Percentiles rank a stretch among this genome's conserved stretches.
Evolutionary conservation across 2,113 vertebrate species (phyloP).

Genomic region (Scortum barcoo): DNA sequence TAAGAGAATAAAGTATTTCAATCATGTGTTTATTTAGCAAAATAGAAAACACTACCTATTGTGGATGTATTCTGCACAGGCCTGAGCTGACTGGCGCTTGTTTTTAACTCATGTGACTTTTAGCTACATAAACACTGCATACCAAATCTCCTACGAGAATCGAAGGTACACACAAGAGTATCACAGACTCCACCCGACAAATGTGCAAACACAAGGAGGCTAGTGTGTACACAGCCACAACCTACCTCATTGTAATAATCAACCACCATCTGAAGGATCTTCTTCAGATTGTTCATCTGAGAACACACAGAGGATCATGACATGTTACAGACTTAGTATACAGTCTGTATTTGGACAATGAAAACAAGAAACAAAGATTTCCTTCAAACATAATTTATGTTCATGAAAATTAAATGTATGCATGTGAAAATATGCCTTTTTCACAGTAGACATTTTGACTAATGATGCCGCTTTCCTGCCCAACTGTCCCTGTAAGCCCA

Average conservation of each 20-base stretch:
- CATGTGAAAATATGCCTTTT: conserved; percentile 12
- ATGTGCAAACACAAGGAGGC: neutral
- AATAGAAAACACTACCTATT: neutral
- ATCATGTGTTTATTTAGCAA: neutral
- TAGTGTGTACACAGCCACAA: neutral
- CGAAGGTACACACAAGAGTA: neutral
- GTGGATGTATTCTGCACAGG: neutral
- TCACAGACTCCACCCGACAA: neutral
- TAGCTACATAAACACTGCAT: neutral
- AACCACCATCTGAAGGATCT: conserved; percentile 95
- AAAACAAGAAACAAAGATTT: neutral
- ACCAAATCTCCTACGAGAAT: conserved; percentile 6
- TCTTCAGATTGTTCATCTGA: conserved; percentile 97
- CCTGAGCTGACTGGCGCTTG: conserved; percentile 3
- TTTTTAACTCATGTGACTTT: conserved; percentile 9
- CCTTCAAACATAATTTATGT: neutral
- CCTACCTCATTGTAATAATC: conserved; percentile 97
- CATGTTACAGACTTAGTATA: neutral
- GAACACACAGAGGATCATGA: conserved; percentile 15
- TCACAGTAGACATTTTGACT: conserved; percentile 14
- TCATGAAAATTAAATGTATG: conserved; percentile 21
- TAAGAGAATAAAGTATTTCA: neutral
- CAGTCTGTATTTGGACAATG: neutral
- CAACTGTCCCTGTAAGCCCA: neutral
- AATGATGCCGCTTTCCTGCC: neutral